Evolutionary conservation across 1,140 invertebrate species (phyloP).

Genomic region (Cotesia typhae): DNA sequence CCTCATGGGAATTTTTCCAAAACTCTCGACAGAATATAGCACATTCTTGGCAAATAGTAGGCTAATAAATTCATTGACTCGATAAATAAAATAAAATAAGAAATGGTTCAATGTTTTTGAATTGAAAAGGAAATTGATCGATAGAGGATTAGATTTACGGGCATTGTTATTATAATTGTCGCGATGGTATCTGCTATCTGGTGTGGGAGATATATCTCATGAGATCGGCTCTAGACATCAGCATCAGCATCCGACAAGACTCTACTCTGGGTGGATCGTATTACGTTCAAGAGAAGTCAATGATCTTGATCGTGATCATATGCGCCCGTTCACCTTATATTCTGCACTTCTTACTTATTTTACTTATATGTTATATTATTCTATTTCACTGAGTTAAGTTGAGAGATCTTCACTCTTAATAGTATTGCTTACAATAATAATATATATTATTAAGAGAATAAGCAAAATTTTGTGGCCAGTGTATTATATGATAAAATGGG

Average conservation of each 20-base stretch:
- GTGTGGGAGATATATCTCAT: neutral
- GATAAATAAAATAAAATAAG: neutral
- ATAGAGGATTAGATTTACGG: neutral
- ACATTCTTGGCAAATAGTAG: too few relatives aligned
- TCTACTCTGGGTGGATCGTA: conserved; percentile 38
- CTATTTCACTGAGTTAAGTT: too few relatives aligned
- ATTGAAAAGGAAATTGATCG: conserved; percentile 17
- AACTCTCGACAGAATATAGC: too few relatives aligned
- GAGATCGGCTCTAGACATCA: too few relatives aligned
- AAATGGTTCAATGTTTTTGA: neutral
- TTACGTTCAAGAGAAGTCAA: conserved; percentile 57
- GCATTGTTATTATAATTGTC: conserved; percentile 34
- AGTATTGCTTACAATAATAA: too few relatives aligned
- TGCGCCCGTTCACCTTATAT: conserved; percentile 38
- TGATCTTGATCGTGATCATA: conserved; percentile 58
- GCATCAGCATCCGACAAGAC: neutral
- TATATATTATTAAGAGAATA: too few relatives aligned
- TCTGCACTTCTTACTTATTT: conserved; percentile 17
- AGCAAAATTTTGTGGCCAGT: too few relatives aligned
- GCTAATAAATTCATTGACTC: conserved; percentile 6
- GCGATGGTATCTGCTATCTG: conserved; percentile 24
- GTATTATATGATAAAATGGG: too few relatives aligned
- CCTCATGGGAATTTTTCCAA: neutral
- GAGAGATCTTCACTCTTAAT: too few relatives aligned
- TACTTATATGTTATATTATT: neutral